Evolutionary conservation across 2,797 vertebrate species (phyloP).

Genomic region (Borostomias antarcticus): DNA sequence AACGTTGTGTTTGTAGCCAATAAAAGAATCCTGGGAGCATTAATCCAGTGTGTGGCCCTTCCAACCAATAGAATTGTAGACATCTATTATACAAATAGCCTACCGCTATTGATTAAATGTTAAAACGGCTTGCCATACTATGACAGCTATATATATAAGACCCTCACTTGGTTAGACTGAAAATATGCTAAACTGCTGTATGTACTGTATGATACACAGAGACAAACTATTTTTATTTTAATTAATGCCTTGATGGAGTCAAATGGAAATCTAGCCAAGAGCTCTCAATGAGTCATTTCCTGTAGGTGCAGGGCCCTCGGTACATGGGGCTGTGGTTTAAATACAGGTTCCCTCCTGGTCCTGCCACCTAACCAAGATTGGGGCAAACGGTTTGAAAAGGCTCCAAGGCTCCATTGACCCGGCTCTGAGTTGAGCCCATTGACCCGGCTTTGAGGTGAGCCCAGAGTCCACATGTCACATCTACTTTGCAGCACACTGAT

Average conservation of each 20-base stretch:
- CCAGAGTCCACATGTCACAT: slow-evolving; percentile 51
- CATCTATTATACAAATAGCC: too few species aligned
- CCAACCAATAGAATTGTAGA: too few species aligned
- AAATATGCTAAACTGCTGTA: background rate
- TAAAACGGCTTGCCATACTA: too few species aligned
- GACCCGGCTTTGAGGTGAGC: slow-evolving; percentile 57
- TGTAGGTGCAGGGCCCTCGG: slow-evolving; percentile 31
- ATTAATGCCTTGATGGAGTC: slow-evolving; percentile 2
- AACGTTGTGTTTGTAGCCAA: too few species aligned
- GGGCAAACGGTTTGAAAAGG: slow-evolving; percentile 37
- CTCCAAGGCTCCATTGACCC: slow-evolving; percentile 51
- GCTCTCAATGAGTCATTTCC: slow-evolving; percentile 42
- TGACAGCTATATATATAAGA: too few species aligned
- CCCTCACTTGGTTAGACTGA: background rate
- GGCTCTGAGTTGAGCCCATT: slow-evolving; percentile 45
- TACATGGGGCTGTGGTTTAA: slow-evolving; percentile 24
- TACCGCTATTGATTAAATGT: too few species aligned
- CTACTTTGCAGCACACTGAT: slow-evolving; percentile 20
- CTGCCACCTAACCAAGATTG: slow-evolving; percentile 42
- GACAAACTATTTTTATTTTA: slow-evolving; percentile 10
- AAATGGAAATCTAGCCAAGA: slow-evolving; percentile 34
- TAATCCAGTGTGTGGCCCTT: too few species aligned
- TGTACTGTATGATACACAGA: background rate
- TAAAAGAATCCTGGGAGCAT: too few species aligned
- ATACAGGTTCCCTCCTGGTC: slow-evolving; percentile 34